Evolutionary conservation across 2,797 vertebrate species (phyloP), one percentile per base, ranked within the genome.

Genomic region (Oryzias sinensis): DNA sequence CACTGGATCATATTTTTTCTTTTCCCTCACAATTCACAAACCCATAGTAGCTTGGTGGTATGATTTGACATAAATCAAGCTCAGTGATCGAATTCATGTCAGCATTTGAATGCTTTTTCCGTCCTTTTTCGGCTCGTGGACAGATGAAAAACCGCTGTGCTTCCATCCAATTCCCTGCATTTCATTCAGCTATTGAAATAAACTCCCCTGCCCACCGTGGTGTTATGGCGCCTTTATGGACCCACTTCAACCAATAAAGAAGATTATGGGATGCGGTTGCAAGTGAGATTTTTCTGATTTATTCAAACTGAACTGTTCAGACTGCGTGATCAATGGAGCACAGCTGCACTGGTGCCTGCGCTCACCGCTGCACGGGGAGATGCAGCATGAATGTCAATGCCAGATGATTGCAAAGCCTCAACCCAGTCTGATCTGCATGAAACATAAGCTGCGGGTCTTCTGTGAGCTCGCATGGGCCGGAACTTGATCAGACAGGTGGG

Each of bases 321-420:
- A 25, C 59, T 41, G 64, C 77, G 59, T 65, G 69, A 81, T 85
- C 84, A 50, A 80, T 77, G 59, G 50, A 62, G 53, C 67, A 53
- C 20, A 48, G 79, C 74, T 77, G 79, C 81, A 65, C 74, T 52
- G 59, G 56, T 43, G 60, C 55, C 47, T 43, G 50, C 52, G 72
- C 61, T 51, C 43, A 49, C 65, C 67, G 33, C 68, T 24, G 72
- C 79, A 79, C 65, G 53, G 57, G 76, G 48, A 76, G 65, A 82
- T 79, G 84, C 80, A 72, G 60, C 74, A 65, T 84, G 84, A 88
- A 87, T 85, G 77, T 73, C 82, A 86, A 89, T 86, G 82, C 72
- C 81, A 76, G 43, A 67, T 56, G 9, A 52, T 1, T 20, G 5
- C 16, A 7, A 15, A 45, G 25, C 40, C 33, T 37, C 14, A 9